phyloP scores from a whole-genome alignment of 2,797 vertebrate species.

The Malurus splendens region DNA sequence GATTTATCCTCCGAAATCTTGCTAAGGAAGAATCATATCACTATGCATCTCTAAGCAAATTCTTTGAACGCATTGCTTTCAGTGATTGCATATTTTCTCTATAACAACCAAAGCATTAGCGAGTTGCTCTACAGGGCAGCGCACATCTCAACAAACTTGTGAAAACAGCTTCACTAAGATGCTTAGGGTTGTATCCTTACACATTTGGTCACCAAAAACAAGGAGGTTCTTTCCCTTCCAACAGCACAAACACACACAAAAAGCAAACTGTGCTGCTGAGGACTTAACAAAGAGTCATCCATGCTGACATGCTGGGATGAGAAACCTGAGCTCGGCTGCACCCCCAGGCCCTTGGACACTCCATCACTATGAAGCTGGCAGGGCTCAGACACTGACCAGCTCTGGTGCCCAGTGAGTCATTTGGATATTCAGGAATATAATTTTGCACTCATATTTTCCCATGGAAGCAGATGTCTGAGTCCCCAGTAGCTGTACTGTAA shows the following conservation, averaged over 20 bases:
- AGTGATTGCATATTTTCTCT: not conserved
- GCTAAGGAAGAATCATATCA: not conserved
- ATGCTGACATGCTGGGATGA: not conserved
- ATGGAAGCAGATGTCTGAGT: not conserved
- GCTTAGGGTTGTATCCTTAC: not conserved
- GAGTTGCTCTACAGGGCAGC: not conserved
- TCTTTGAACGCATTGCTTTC: not conserved
- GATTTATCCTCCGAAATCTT: not conserved
- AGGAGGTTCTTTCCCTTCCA: not conserved
- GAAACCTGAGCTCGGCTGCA: not conserved
- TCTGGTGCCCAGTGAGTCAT: rapidly evolving
- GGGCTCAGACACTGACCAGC: not conserved
- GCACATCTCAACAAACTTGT: not conserved
- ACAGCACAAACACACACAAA: not conserved
- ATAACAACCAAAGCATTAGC: not conserved
- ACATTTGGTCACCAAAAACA: not conserved
- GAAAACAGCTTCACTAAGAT: not conserved
- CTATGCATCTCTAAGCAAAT: not conserved
- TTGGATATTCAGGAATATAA: not conserved
- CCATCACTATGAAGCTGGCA: rapidly evolving
- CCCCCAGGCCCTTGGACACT: not conserved
- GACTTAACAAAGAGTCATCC: not conserved
- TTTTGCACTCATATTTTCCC: not conserved
- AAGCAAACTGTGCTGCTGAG: not conserved
- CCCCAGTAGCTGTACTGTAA: not conserved